Conservation (phyloP, 37 sponge, comb jelly and placozoan genomes). For the Crambe crambe region DNA sequence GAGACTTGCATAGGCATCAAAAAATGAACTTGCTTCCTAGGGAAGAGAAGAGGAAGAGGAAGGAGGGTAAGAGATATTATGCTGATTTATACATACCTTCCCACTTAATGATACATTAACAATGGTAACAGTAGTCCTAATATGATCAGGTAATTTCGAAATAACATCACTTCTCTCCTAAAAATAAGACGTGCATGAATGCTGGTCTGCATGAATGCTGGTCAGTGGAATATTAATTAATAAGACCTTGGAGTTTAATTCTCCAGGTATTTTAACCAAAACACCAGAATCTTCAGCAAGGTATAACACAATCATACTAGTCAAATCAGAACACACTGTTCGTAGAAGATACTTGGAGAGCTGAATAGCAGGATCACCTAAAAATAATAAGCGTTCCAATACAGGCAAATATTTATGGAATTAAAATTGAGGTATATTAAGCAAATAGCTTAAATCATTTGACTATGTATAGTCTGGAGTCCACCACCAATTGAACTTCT, state of each 20-base stretch:
- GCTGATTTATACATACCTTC: no score
- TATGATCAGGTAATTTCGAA: slow-evolving; percentile 31
- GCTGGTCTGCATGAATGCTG: no score
- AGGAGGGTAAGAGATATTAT: no score
- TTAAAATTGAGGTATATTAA: neutral
- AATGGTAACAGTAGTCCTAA: slow-evolving; percentile 23
- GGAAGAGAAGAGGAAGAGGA: neutral
- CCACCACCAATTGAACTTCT: no score
- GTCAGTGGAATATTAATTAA: no score
- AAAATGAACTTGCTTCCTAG: slow-evolving; percentile 60
- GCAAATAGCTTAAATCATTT: no score
- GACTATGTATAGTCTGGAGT: no score
- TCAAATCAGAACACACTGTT: slow-evolving; percentile 70
- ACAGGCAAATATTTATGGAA: no score
- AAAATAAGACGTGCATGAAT: no score
- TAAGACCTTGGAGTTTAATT: no score
- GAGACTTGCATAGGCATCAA: slow-evolving; percentile 56
- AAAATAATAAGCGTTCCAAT: neutral
- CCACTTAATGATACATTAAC: slow-evolving; percentile 43
- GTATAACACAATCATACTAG: slow-evolving; percentile 35
- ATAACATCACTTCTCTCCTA: slow-evolving; percentile 49
- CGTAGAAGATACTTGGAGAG: slow-evolving; percentile 66
- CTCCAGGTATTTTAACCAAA: no score
- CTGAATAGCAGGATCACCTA: slow-evolving; percentile 47
- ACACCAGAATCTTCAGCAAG: slow-evolving; percentile 52